Conservation (phyloP, 2,113 vertebrate genomes). For the Strix aluco region DNA sequence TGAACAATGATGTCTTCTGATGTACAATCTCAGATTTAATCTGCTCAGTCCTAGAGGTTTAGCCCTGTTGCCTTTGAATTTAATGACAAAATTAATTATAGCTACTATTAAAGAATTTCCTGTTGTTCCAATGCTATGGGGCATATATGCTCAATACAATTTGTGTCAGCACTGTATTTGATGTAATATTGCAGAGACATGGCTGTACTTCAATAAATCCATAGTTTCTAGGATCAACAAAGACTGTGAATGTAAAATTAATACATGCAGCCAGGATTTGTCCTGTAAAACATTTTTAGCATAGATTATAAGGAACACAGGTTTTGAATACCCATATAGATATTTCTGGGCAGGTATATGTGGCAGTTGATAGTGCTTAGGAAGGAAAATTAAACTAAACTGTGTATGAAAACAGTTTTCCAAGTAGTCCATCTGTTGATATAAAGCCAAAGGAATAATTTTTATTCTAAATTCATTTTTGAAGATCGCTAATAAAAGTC, state of each 20-base stretch:
- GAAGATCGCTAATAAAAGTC: neutral
- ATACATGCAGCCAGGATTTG: neutral
- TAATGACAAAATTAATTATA: neutral
- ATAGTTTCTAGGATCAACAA: neutral
- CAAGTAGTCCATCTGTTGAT: neutral
- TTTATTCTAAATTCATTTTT: neutral
- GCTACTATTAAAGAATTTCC: neutral
- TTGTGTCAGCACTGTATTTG: neutral
- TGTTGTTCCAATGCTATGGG: neutral
- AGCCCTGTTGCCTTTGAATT: neutral
- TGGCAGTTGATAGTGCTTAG: neutral
- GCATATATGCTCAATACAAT: neutral
- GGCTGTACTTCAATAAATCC: neutral
- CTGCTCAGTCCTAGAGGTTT: neutral
- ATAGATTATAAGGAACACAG: neutral
- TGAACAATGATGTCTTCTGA: neutral
- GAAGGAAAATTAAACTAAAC: neutral
- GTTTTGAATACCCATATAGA: neutral
- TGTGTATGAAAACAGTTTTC: neutral
- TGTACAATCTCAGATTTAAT: neutral
- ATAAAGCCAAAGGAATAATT: neutral
- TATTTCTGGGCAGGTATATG: neutral
- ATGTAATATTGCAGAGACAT: neutral
- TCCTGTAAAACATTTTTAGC: neutral
- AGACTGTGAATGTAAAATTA: neutral